phyloP scores from a whole-genome alignment of 2,888 invertebrate species.

The Trilocha varians region DNA sequence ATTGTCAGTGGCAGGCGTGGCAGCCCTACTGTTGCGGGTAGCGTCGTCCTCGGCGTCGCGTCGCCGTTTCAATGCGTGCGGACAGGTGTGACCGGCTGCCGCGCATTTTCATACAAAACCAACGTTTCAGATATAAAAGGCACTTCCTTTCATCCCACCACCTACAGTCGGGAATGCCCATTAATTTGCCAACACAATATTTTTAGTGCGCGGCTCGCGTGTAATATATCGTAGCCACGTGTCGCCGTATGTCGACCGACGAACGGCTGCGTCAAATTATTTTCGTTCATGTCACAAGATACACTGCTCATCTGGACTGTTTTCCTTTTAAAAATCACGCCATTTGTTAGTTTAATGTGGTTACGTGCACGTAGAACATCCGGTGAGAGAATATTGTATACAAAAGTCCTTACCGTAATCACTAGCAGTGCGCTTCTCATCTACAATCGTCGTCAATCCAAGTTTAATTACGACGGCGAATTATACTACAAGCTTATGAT shows the following conservation, averaged over 20 bases:
- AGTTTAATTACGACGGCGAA: no score
- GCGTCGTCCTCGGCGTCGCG: conserved; percentile 13
- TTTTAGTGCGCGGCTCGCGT: conserved; percentile 71
- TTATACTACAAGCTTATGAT: no score
- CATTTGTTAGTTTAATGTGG: conserved; percentile 54
- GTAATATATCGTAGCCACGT: conserved; percentile 73
- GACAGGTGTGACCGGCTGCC: conserved; percentile 72
- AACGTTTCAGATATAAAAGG: conserved; percentile 72
- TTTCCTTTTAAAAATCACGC: conserved; percentile 67
- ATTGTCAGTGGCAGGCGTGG: not conserved
- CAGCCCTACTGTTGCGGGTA: conserved; percentile 22
- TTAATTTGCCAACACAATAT: conserved; percentile 75
- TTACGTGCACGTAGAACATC: conserved; percentile 41
- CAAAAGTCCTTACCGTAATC: conserved; percentile 14
- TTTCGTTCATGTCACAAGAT: conserved; percentile 73
- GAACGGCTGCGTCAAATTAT: conserved; percentile 73
- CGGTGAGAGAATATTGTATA: conserved; percentile 37
- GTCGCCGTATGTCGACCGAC: conserved; percentile 70
- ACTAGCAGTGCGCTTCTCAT: conserved; percentile 18
- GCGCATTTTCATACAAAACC: conserved; percentile 69
- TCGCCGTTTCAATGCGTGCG: conserved; percentile 41
- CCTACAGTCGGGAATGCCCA: conserved; percentile 72
- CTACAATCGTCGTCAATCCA: no score
- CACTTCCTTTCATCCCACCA: conserved; percentile 72
- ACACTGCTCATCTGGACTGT: conserved; percentile 69